phyloP scores from a whole-genome alignment of 2,797 vertebrate species.

The Discoglossus pictus region DNA sequence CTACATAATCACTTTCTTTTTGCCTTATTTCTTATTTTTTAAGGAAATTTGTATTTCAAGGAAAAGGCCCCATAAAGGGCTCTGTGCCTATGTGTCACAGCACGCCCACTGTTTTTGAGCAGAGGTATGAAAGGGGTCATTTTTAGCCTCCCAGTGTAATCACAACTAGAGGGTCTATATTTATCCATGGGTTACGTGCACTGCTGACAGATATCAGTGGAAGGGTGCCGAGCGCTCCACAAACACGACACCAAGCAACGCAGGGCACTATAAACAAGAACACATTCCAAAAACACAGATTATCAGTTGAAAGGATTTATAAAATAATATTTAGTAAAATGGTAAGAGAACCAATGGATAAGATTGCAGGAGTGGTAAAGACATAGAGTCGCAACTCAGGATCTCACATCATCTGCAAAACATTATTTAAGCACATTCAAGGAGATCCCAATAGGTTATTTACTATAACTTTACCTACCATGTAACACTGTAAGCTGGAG shows the following conservation, averaged over 20 bases:
- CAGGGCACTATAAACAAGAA: conserved; percentile 58
- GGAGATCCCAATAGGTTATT: too few species aligned
- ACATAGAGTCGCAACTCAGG: too few species aligned
- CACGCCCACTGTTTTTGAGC: conserved; percentile 74
- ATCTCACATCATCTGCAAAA: too few species aligned
- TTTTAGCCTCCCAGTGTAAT: conserved; percentile 88
- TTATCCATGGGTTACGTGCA: conserved; percentile 89
- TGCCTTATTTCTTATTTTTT: conserved; percentile 42
- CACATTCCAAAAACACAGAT: conserved; percentile 29
- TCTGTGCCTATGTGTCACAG: conserved; percentile 54
- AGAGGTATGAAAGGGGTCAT: conserved; percentile 83
- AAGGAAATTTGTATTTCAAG: conserved; percentile 11
- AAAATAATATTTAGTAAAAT: neutral
- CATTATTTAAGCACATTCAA: too few species aligned
- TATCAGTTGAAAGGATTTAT: conserved; percentile 8
- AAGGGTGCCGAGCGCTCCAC: conserved; percentile 71
- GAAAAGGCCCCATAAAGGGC: conserved; percentile 17
- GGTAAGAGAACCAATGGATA: conserved; percentile 32
- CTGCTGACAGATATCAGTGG: conserved; percentile 82
- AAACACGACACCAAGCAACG: conserved; percentile 69
- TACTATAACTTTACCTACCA: too few species aligned
- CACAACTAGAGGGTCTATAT: conserved; percentile 89
- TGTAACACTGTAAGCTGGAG: too few species aligned
- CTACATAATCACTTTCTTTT: conserved; percentile 59
- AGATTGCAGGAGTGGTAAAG: conserved; percentile 27